phyloP scores from a whole-genome alignment of 2,888 invertebrate genomes.

The Macaria notata region DNA sequence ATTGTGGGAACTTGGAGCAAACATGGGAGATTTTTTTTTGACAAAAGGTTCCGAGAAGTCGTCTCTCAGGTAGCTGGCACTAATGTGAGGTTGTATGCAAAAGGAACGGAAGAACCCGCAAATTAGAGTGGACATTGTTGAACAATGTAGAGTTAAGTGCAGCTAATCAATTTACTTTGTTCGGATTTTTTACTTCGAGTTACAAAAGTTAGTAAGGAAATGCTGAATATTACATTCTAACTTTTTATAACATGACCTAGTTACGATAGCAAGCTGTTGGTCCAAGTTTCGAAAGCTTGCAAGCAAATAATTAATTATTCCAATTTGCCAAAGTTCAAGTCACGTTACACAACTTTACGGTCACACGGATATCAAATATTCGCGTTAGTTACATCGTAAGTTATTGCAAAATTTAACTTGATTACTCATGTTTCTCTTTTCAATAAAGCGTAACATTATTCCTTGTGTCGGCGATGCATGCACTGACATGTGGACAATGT shows the following conservation, averaged over 20 bases:
- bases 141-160: slow-evolving; percentile 9
- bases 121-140: slow-evolving; percentile 32
- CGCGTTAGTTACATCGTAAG: slow-evolving; percentile 11
- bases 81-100: slow-evolving; percentile 54
- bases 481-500: no score
- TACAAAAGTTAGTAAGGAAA: no score
- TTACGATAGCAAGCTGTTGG: no score
- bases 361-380: slow-evolving; percentile 35
- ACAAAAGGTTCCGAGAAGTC: slow-evolving; percentile 57
- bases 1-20: slow-evolving; percentile 74
- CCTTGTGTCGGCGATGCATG: no score
- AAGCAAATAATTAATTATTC: slow-evolving; percentile 6
- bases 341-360: slow-evolving; percentile 21
- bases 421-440: slow-evolving; percentile 19
- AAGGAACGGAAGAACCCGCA: slow-evolving; percentile 36
- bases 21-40: slow-evolving; percentile 65
- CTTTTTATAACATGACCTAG: no score
- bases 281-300: no score
- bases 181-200: no score
- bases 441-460: slow-evolving; percentile 3
- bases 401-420: slow-evolving; percentile 24
- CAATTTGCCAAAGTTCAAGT: slow-evolving; percentile 14
- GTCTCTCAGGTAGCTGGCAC: slow-evolving; percentile 66
- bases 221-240: no score
- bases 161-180: no score